Percentiles rank a stretch among this genome's conserved stretches.
These are phyloP conservation scores for Pogonomyrmex barbatus DNA, from an alignment of 1,140 invertebrate genomes.

Conservation along the genomic window DNA sequence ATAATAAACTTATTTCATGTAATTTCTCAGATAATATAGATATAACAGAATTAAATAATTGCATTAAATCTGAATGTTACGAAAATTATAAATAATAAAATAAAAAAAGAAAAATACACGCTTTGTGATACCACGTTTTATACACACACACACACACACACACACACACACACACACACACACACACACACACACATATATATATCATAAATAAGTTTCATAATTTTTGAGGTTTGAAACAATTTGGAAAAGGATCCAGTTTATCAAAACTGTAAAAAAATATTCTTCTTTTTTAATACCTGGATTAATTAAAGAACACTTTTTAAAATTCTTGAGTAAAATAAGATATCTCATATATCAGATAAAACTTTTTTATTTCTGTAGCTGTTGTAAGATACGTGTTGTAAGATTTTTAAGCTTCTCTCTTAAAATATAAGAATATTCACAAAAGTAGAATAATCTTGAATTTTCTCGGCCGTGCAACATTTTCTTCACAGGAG, in stretches of 20 bases:
- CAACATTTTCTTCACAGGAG: slow-evolving; percentile 13
- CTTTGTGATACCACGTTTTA: neutral
- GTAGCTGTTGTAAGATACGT: neutral
- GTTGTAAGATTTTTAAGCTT: slow-evolving; percentile 31
- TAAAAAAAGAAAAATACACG: neutral
- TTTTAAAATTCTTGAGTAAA: neutral
- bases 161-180: too few species aligned
- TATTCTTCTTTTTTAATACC: neutral
- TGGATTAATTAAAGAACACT: neutral
- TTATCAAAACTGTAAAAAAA: neutral
- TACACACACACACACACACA: too few species aligned
- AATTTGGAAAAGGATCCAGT: neutral
- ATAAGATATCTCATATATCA: neutral
- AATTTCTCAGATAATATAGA: neutral
- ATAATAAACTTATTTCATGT: neutral
- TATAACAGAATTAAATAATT: neutral
- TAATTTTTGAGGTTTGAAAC: neutral
- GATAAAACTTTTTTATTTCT: neutral
- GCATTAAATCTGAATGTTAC: neutral
- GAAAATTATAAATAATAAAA: neutral
- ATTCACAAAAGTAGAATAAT: slow-evolving; percentile 13
- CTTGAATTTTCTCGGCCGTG: slow-evolving; percentile 18
- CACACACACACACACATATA: too few species aligned
- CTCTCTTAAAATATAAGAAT: neutral
- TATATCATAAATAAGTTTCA: neutral